Evolutionary conservation across 2,113 vertebrate species (phyloP).

Genomic region (Syrmaticus mikado): DNA sequence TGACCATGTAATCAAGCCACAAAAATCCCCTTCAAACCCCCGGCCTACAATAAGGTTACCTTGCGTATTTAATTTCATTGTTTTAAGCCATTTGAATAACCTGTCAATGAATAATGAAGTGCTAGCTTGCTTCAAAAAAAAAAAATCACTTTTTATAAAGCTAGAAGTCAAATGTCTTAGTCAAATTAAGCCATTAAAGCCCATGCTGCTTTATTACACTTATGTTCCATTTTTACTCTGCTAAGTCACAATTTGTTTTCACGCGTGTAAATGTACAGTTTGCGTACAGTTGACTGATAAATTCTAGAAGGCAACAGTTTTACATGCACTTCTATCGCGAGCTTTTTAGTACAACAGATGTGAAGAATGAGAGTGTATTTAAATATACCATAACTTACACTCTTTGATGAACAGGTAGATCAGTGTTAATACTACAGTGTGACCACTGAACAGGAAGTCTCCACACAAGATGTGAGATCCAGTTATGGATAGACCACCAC

Average conservation of each 20-base stretch:
- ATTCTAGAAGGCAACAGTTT: background rate
- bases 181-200: background rate
- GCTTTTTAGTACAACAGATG: background rate
- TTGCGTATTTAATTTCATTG: background rate
- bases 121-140: background rate
- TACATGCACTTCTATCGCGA: fast-evolving
- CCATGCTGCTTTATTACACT: background rate
- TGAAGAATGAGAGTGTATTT: background rate
- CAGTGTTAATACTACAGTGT: conserved; percentile 94
- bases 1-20: background rate
- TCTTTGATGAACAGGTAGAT: conserved; percentile 98
- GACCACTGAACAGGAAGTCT: conserved; percentile 97
- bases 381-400: conserved; percentile 83
- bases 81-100: background rate
- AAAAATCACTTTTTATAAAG: background rate
- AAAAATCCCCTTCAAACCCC: background rate
- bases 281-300: fast-evolving
- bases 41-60: background rate
- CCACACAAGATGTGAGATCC: conserved; percentile 95
- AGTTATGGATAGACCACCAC: conserved; percentile 93
- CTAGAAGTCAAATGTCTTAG: background rate
- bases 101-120: background rate
- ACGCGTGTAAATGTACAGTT: background rate
- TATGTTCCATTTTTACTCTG: background rate
- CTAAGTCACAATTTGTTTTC: background rate